Percentiles rank a stretch among this genome's conserved stretches.
phyloP scores from a whole-genome alignment of 2,888 invertebrate species.

The Oxytorus armatus region DNA sequence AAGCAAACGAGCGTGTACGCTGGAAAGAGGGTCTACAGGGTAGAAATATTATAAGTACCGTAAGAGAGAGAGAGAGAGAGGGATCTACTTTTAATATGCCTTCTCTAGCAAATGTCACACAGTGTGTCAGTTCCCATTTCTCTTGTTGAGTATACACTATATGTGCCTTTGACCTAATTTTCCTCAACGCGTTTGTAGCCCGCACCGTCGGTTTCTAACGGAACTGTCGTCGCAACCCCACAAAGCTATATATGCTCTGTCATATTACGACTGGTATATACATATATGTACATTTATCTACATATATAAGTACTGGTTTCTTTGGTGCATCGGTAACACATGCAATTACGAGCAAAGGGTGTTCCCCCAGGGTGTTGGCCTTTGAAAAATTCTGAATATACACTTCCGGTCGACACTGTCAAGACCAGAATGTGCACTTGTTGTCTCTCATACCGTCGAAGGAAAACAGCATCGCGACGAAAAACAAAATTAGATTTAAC shows the following conservation, averaged over 20 bases:
- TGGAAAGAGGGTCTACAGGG: slow-evolving; percentile 11
- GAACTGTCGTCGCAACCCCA: slow-evolving; percentile 45
- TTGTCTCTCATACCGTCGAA: too few species aligned
- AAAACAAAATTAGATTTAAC: not conserved
- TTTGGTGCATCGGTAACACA: too few species aligned
- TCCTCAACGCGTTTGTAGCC: slow-evolving; percentile 49
- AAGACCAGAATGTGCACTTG: too few species aligned
- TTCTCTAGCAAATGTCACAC: slow-evolving; percentile 51
- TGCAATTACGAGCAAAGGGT: too few species aligned
- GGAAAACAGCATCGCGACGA: too few species aligned
- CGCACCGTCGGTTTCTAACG: slow-evolving; percentile 52
- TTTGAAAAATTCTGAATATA: too few species aligned
- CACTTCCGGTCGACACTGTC: too few species aligned
- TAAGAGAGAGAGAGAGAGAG: slow-evolving; percentile 27
- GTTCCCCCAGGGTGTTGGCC: too few species aligned
- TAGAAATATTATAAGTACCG: slow-evolving; percentile 59
- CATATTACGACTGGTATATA: slow-evolving; percentile 17
- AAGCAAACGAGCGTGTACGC: slow-evolving; percentile 47
- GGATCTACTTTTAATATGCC: slow-evolving; percentile 39
- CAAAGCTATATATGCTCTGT: slow-evolving; percentile 35
- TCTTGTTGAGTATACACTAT: slow-evolving; percentile 10
- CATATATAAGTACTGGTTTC: too few species aligned
- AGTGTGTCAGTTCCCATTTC: slow-evolving; percentile 49
- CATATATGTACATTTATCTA: slow-evolving; percentile 7
- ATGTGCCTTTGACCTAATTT: slow-evolving; percentile 60